Evolutionary conservation across 2,888 invertebrate genomes (phyloP).

Genomic region (Zaprionus lineosus): DNA sequence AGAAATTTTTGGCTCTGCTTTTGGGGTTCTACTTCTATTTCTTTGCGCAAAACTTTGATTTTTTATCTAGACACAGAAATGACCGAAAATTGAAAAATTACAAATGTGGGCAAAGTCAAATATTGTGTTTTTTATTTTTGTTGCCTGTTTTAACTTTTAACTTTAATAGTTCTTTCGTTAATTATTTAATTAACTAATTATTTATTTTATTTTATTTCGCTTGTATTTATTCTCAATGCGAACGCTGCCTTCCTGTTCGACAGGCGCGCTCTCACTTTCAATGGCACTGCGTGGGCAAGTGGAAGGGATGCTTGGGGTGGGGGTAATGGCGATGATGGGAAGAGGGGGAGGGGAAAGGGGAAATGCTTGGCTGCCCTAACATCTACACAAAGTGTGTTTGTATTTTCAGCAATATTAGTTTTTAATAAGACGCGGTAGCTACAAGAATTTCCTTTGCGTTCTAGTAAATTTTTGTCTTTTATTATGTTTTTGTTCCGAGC

Average conservation of each 20-base stretch:
- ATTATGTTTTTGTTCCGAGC: constrained; percentile 36
- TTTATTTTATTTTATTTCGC: constrained; percentile 13
- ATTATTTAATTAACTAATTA: constrained; percentile 7
- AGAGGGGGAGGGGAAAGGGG: not conserved
- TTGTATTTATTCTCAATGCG: constrained; percentile 11
- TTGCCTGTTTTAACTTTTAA: not conserved
- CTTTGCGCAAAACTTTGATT: constrained; percentile 37
- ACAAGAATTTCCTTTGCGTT: constrained; percentile 13
- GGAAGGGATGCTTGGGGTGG: constrained; percentile 2
- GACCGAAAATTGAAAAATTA: constrained; percentile 9
- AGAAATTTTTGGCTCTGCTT: constrained; percentile 31
- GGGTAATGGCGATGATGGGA: not conserved
- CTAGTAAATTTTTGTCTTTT: constrained; percentile 6
- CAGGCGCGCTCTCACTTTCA: constrained; percentile 18
- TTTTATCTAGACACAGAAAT: constrained; percentile 23
- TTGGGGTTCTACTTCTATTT: constrained; percentile 5
- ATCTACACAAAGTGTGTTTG: constrained; percentile 51
- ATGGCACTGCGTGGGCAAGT: constrained; percentile 42
- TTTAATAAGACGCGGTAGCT: constrained; percentile 28
- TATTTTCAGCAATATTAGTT: constrained; percentile 50
- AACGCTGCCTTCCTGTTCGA: constrained; percentile 8
- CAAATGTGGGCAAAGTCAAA: constrained; percentile 1
- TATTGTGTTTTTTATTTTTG: constrained; percentile 2
- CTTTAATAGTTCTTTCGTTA: constrained; percentile 13
- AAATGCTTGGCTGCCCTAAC: constrained; percentile 24